Evolutionary conservation across 2,888 invertebrate genomes (phyloP).

Genomic region (Limnephilus marmoratus): DNA sequence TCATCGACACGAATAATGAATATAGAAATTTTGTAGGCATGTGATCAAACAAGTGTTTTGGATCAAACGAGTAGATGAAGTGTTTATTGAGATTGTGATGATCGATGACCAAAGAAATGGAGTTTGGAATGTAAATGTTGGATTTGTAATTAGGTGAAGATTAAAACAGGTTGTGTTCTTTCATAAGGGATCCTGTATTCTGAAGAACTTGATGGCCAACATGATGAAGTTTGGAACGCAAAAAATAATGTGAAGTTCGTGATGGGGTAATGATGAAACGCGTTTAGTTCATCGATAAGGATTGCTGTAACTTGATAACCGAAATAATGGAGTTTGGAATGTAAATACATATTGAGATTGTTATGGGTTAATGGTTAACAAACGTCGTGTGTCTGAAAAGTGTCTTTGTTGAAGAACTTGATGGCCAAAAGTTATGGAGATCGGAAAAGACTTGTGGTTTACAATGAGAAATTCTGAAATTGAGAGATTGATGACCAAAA

Average conservation of each 20-base stretch:
- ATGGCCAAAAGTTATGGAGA: neutral
- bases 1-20: neutral
- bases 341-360: neutral
- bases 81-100: neutral
- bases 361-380: neutral
- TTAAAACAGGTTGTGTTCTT: too few relatives aligned
- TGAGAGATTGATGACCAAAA: neutral
- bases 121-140: neutral
- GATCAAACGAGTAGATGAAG: neutral
- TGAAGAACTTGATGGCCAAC: neutral
- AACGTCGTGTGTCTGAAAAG: neutral
- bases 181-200: neutral
- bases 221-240: neutral
- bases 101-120: too few relatives aligned
- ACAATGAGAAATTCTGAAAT: neutral
- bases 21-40: neutral
- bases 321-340: neutral
- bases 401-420: neutral
- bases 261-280: neutral
- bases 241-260: neutral
- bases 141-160: neutral
- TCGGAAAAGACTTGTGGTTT: too few relatives aligned
- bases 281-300: neutral
- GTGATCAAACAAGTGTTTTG: neutral
- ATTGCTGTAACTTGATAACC: neutral